Evolutionary conservation across 2,797 vertebrate genomes (phyloP).

Genomic region (Aulostomus chinensis): DNA sequence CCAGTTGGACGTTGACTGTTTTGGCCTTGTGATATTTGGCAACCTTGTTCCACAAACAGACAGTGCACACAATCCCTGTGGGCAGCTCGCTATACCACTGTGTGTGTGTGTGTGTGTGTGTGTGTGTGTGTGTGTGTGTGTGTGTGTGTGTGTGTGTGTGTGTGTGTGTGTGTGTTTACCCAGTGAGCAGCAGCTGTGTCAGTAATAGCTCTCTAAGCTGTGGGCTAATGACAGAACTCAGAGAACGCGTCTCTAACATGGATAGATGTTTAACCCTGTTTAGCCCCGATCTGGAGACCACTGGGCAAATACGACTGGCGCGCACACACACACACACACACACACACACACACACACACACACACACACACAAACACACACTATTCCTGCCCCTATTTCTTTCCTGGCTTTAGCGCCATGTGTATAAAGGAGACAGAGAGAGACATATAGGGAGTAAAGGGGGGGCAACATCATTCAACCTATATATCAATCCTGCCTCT

Average conservation of each 20-base stretch:
- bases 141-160: slow-evolving; percentile 31
- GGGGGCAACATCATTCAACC: slow-evolving; percentile 66
- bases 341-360: slow-evolving; percentile 22
- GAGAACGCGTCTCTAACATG: slow-evolving; percentile 74
- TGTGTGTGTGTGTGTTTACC: slow-evolving; percentile 64
- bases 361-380: slow-evolving; percentile 7
- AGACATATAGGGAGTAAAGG: slow-evolving; percentile 41
- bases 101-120: slow-evolving; percentile 36
- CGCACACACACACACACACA: slow-evolving; percentile 19
- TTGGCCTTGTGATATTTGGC: slow-evolving; percentile 70
- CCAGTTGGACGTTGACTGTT: slow-evolving; percentile 64
- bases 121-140: slow-evolving; percentile 30
- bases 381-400: slow-evolving; percentile 40
- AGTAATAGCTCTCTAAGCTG: slow-evolving; percentile 79
- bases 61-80: slow-evolving; percentile 64
- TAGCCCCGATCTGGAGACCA: slow-evolving; percentile 77
- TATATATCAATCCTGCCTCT: slow-evolving; percentile 63
- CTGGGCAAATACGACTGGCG: slow-evolving; percentile 58
- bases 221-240: slow-evolving; percentile 75
- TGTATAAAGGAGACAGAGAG: slow-evolving; percentile 33
- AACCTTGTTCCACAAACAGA: slow-evolving; percentile 69
- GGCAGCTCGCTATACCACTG: slow-evolving; percentile 59
- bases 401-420: slow-evolving; percentile 46
- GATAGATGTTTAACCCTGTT: slow-evolving; percentile 79
- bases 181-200: slow-evolving; percentile 74